Percentiles rank a stretch among this genome's conserved stretches.
phyloP scores from a whole-genome alignment of 2,797 vertebrate genomes.

The Pseudocheirus occidentalis region DNA sequence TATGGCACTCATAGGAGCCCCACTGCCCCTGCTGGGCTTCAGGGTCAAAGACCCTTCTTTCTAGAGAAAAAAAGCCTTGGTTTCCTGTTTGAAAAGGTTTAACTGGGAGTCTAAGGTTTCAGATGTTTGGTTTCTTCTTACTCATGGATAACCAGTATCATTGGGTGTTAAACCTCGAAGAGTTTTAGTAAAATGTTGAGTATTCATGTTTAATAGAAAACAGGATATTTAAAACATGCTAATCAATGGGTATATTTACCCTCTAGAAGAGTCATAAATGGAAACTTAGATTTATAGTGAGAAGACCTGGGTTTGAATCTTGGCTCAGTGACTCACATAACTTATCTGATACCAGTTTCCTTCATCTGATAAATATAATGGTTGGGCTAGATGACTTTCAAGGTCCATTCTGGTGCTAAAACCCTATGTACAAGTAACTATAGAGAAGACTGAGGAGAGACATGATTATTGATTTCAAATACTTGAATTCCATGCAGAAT shows the following conservation, averaged over 20 bases:
- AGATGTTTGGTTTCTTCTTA: not conserved
- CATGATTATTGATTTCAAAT: not conserved
- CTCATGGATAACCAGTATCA: constrained; percentile 6
- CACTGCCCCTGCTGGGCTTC: not conserved
- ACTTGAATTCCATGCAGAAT: not conserved
- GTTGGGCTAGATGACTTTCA: not conserved
- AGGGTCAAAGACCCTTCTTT: not conserved
- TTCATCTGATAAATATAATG: not conserved
- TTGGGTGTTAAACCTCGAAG: constrained; percentile 29
- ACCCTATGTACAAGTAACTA: not conserved
- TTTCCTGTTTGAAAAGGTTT: not conserved
- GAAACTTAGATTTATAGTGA: not conserved
- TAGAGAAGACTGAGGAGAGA: not conserved
- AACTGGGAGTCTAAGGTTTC: not conserved
- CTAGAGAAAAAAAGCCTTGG: not conserved
- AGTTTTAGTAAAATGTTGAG: constrained; percentile 36
- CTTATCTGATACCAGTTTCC: not conserved
- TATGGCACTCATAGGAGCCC: not conserved
- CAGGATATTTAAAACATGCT: not conserved
- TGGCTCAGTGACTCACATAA: not conserved
- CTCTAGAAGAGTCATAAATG: not conserved
- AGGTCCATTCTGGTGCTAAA: not conserved
- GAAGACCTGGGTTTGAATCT: not conserved
- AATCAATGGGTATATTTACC: constrained; percentile 34
- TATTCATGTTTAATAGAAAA: constrained; percentile 30